Evolutionary conservation across 2,888 invertebrate genomes (phyloP).

Genomic region (Sturmia bella): DNA sequence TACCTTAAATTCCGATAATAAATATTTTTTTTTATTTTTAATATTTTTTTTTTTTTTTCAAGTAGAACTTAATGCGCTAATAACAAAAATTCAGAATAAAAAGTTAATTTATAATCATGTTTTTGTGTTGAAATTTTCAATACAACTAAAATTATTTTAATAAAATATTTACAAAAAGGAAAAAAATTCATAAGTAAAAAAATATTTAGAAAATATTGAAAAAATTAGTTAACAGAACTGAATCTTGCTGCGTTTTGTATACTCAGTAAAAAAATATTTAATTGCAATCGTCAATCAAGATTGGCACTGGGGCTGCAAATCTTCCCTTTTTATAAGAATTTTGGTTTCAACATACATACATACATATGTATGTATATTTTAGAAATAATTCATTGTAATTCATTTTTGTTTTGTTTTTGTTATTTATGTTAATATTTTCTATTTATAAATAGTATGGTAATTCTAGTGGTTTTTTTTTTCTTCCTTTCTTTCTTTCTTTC

Average conservation of each 20-base stretch:
- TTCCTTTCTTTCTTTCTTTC: not conserved
- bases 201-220: slow-evolving; percentile 36
- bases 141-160: slow-evolving; percentile 55
- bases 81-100: slow-evolving; percentile 69
- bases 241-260: no score
- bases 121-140: slow-evolving; percentile 30
- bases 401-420: not conserved
- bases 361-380: slow-evolving; percentile 26
- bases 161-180: slow-evolving; percentile 66
- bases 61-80: slow-evolving; percentile 66
- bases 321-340: slow-evolving; percentile 27
- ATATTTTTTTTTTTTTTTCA: slow-evolving; percentile 54
- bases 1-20: slow-evolving; percentile 60
- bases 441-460: slow-evolving; percentile 15
- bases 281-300: slow-evolving; percentile 55
- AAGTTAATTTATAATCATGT: slow-evolving; percentile 53
- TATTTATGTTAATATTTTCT: slow-evolving; percentile 10
- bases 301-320: slow-evolving; percentile 68
- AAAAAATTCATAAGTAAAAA: slow-evolving; percentile 56
- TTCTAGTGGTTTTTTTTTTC: slow-evolving; percentile 18
- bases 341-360: no score
- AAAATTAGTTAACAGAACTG: no score
- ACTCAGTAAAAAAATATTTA: not conserved
- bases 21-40: slow-evolving; percentile 55
- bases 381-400: slow-evolving; percentile 55